Evolutionary conservation across 1,140 invertebrate species (phyloP).

Genomic region (Choristoneura fumiferana): DNA sequence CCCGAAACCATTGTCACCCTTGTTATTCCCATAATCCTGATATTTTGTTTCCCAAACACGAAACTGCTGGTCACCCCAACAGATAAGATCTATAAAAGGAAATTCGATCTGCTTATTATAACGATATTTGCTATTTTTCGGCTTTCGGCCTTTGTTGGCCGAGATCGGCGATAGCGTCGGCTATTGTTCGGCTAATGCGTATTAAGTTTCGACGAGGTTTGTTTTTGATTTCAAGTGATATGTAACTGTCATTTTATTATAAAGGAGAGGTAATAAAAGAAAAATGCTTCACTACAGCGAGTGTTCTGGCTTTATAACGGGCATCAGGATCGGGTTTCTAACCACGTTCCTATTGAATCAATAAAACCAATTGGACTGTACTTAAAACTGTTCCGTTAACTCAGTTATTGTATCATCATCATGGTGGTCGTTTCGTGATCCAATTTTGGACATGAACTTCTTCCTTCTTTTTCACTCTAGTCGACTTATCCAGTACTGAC

Average conservation of each 20-base stretch:
- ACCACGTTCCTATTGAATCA: too few species aligned
- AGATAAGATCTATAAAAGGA: slow-evolving; percentile 53
- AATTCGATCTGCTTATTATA: slow-evolving; percentile 69
- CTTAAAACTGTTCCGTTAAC: too few species aligned
- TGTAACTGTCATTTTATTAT: slow-evolving; percentile 39
- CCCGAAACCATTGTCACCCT: slow-evolving; percentile 30
- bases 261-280: slow-evolving; percentile 26
- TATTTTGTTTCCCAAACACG: slow-evolving; percentile 43
- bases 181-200: slow-evolving; percentile 46
- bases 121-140: slow-evolving; percentile 66
- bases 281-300: too few species aligned
- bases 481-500: too few species aligned
- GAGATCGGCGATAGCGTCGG: slow-evolving; percentile 46
- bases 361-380: too few species aligned
- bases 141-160: slow-evolving; percentile 42
- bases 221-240: slow-evolving; percentile 43
- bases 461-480: too few species aligned
- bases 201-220: slow-evolving; percentile 45
- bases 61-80: slow-evolving; percentile 52
- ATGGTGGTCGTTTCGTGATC: too few species aligned
- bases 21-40: not conserved
- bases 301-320: too few species aligned
- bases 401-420: too few species aligned
- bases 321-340: too few species aligned
- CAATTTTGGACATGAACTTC: too few species aligned